A percentile compares a stretch with the other conserved stretches of the same genome.
Evolutionary conservation across 2,797 vertebrate genomes (phyloP).

Genomic region (Myripristis murdjan): DNA sequence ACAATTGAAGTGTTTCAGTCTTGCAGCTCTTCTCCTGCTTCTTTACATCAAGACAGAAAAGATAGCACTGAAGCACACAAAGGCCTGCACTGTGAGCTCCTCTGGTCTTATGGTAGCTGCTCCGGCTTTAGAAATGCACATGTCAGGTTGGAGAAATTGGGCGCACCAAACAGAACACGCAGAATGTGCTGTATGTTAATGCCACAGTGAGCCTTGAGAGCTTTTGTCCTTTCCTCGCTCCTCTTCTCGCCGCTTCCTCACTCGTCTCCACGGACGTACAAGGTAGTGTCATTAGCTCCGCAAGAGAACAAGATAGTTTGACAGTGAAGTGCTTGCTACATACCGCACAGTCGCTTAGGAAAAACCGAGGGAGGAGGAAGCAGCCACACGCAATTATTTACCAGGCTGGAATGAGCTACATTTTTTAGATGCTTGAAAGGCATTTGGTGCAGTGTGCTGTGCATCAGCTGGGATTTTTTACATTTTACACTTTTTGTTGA

Average conservation of each 20-base stretch:
- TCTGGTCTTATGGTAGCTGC: no score
- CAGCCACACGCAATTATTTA: conserved; percentile 6
- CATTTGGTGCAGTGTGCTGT: background rate
- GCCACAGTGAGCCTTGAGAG: background rate
- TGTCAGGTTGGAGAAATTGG: no score
- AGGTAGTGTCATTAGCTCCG: conserved; percentile 1
- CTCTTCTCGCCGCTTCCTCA: conserved; percentile 3
- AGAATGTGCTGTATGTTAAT: no score
- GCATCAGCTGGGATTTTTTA: conserved; percentile 24
- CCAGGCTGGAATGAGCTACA: background rate
- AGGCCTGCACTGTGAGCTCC: no score
- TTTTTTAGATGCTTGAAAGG: conserved; percentile 28
- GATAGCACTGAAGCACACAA: no score
- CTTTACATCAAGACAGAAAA: no score
- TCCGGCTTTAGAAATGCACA: no score
- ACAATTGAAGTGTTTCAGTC: no score
- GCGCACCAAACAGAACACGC: no score
- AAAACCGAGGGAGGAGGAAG: background rate
- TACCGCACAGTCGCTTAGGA: conserved; percentile 11
- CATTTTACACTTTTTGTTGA: conserved; percentile 26
- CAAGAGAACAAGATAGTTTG: background rate
- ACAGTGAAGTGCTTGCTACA: conserved; percentile 21
- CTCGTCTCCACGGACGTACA: background rate
- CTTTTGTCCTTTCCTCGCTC: background rate
- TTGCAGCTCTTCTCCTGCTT: no score